Evolutionary conservation across 2,888 invertebrate genomes (phyloP), one percentile per base, ranked within the genome.

Genomic region (Linyphia triangularis): DNA sequence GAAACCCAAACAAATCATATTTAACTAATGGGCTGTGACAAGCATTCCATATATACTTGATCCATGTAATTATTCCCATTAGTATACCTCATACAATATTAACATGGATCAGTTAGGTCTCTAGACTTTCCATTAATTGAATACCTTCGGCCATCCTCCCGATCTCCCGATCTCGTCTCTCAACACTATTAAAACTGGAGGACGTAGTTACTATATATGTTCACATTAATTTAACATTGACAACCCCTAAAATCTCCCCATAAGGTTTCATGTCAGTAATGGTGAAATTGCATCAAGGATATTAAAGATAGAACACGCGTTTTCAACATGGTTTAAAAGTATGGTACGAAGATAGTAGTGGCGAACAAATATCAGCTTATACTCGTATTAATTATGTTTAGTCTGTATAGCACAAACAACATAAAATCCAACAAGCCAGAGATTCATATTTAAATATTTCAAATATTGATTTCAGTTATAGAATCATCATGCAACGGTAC

Each of bases 1-100:
- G 98, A 98, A 7, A 97, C 97, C 90, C 97, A 97, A 95, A 98
- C 89, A 83, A 88, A 85, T 81, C 43, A 13, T 24, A 26, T 40
- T 70, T 16, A 51, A n/a, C 51, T 51, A 51, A 51, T 51, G 51
- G 51, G 5, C 51, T 51, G n/a, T 13, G 51, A 51, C 5, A n/a
- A 51, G n/a, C n/a, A 1, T n/a, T 51, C 51, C 51, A 51, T 51
- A n/a, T 51, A n/a, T 51, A 16, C 51, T 51, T 51, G n/a, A 51
- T 16, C 1, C 51, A n/a, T 51, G n/a, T 51, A 51, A n/a, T 51
- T 6, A 51, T 13, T 51, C n/a, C n/a, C 51, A 51, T 51, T 51
- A 51, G 16, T 16, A 51, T 43, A 16, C n/a, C 5, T n/a, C 16
- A 13, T 51, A 9, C 51, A 16, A 51, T 51, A 16, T 51, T 51